Evolutionary conservation across 2,113 vertebrate species (phyloP), one percentile per base, ranked within the genome.

Genomic region (Pyxicephalus adspersus): DNA sequence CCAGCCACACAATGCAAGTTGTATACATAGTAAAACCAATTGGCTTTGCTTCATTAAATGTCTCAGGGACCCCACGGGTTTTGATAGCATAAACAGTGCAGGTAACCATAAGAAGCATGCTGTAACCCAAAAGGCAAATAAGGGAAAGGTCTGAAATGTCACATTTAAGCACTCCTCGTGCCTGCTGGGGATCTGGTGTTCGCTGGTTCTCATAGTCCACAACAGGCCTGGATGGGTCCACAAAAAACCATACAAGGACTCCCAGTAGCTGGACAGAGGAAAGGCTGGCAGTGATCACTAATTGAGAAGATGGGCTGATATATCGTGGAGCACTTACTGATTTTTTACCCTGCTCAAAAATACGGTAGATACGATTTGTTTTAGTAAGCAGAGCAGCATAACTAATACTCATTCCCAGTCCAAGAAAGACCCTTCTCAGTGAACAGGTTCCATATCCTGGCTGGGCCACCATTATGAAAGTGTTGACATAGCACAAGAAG

Each of bases 21-120:
- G 97, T 98, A 89, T 98, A 98, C 97, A 98, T 98, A 90, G 97
- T 98, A 90, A 98, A 97, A 87, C 97, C 97, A 1, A 98, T 98
- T 86, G 97, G 97, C 90, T 98, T 98, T 90, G 97, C 97, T 92
- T 98, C 97, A 0, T 98, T 98, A 92, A 98, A 98, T 76, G 96
- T 98, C 93, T 98, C 97, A 0, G 97, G 97, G 83, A 98, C 97
- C 2, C 97, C 95, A 0, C 97, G 93, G 3, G 97, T 98, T 92
- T 98, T 98, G 89, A 98, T 98, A 84, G 97, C 97, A 0, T 98
- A 98, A 81, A 98, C 96, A 20, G 97, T 98, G 89, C 97, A 98
- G 29, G 97, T 98, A 89, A 98, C 97, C 97, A 98, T 98, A 76
- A 98, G 94, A 76, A 98, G 92, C 96, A 98, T 98, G 93, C 97